phyloP scores from a whole-genome alignment of 2,113 vertebrate species.

The Buteo buteo region DNA sequence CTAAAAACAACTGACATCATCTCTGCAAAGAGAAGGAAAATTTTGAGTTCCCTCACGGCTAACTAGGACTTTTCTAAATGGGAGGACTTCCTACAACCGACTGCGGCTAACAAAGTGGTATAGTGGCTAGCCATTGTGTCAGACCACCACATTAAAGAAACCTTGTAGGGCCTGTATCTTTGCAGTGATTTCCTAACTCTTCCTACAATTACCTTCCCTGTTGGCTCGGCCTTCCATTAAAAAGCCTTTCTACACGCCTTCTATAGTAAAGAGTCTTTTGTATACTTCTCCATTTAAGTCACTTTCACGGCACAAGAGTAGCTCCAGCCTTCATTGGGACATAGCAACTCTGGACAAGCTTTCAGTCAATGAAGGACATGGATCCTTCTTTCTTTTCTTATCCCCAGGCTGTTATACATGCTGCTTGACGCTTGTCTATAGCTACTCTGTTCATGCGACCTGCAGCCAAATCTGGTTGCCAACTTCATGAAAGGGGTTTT shows the following conservation, averaged over 20 bases:
- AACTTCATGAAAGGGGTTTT: not conserved
- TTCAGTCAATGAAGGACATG: not conserved
- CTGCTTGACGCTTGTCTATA: not conserved
- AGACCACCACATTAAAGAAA: not conserved
- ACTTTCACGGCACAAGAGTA: fast-evolving
- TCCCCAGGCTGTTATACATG: not conserved
- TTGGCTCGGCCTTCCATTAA: not conserved
- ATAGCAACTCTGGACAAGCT: not conserved
- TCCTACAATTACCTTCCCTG: not conserved
- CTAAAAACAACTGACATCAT: not conserved
- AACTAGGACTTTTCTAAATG: not conserved
- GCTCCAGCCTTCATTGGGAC: not conserved
- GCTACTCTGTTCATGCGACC: not conserved
- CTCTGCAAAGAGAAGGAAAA: not conserved
- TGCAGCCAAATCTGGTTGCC: not conserved
- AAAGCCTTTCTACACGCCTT: not conserved
- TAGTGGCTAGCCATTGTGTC: fast-evolving
- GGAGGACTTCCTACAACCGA: not conserved
- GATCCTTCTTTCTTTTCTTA: not conserved
- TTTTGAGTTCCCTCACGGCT: not conserved
- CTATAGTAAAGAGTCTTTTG: not conserved
- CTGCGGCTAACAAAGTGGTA: not conserved
- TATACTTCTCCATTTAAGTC: not conserved
- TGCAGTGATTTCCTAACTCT: not conserved
- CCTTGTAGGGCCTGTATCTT: not conserved